A percentile compares a stretch with the other conserved stretches of the same genome.
Conservation (phyloP, 2,113 vertebrate genomes). For the Thamnophis sirtalis region DNA sequence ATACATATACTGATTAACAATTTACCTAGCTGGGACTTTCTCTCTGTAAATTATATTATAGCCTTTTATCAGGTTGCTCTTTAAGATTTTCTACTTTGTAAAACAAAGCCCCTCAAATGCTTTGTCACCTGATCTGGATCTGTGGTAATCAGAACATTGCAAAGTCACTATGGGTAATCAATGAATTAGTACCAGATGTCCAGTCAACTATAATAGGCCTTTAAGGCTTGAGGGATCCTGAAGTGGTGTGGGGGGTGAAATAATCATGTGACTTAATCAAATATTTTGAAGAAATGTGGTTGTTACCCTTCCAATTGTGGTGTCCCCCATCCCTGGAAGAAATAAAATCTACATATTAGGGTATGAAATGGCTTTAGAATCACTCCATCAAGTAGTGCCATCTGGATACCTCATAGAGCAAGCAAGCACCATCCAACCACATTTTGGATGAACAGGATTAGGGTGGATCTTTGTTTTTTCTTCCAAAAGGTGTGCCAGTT, state of each 20-base stretch:
- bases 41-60: not conserved
- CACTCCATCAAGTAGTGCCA: not conserved
- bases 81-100: not conserved
- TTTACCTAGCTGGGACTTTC: not conserved
- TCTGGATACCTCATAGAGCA: not conserved
- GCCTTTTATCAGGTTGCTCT: not conserved
- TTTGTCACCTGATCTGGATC: not conserved
- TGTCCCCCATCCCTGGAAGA: not conserved
- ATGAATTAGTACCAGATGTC: not conserved
- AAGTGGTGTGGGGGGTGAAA: not conserved
- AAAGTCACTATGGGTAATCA: not conserved
- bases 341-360: not conserved
- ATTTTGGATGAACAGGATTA: constrained; percentile 4
- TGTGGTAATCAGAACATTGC: not conserved
- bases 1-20: not conserved
- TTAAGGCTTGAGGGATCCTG: not conserved
- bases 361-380: not conserved
- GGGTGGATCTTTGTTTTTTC: constrained; percentile 33
- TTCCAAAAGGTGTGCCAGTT: constrained; percentile 28
- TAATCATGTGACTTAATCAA: not conserved
- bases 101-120: not conserved
- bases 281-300: not conserved
- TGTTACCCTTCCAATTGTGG: not conserved
- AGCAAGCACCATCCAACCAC: not conserved
- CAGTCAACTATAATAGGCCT: not conserved